These are phyloP conservation scores for Danionella dracula DNA, from an alignment of 2,797 vertebrate species.

Conservation along the genomic window DNA sequence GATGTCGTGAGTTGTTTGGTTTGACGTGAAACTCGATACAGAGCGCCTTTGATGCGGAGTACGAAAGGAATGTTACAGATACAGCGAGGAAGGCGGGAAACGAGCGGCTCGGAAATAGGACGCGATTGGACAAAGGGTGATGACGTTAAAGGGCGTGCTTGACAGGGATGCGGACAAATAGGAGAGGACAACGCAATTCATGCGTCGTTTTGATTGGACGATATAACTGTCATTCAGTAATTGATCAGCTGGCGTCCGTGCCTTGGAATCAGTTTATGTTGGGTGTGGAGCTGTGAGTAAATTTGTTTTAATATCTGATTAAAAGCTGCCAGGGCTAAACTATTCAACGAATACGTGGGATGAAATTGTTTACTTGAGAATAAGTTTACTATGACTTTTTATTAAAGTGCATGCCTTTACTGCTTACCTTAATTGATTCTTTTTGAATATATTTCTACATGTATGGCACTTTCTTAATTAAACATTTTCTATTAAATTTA, in stretches of 20 bases:
- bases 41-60: neutral
- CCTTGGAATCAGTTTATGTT: neutral
- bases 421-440: too few relatives aligned
- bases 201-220: constrained; percentile 5
- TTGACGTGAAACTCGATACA: neutral
- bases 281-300: neutral
- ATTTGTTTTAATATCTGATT: neutral
- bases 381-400: too few relatives aligned
- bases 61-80: constrained; percentile 27
- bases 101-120: constrained; percentile 23
- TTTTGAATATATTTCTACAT: too few relatives aligned
- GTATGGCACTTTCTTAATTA: too few relatives aligned
- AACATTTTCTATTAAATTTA: too few relatives aligned
- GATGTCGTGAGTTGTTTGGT: neutral
- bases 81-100: constrained; percentile 4
- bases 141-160: neutral
- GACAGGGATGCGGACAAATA: neutral
- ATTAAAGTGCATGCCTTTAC: too few relatives aligned
- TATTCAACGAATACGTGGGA: too few relatives aligned
- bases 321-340: too few relatives aligned
- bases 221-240: neutral
- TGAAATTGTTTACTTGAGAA: too few relatives aligned
- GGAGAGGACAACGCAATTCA: neutral
- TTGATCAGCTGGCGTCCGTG: too few relatives aligned
- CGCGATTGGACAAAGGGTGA: neutral